Evolutionary conservation across 2,113 vertebrate species (phyloP).

Genomic region (Gadus macrocephalus): DNA sequence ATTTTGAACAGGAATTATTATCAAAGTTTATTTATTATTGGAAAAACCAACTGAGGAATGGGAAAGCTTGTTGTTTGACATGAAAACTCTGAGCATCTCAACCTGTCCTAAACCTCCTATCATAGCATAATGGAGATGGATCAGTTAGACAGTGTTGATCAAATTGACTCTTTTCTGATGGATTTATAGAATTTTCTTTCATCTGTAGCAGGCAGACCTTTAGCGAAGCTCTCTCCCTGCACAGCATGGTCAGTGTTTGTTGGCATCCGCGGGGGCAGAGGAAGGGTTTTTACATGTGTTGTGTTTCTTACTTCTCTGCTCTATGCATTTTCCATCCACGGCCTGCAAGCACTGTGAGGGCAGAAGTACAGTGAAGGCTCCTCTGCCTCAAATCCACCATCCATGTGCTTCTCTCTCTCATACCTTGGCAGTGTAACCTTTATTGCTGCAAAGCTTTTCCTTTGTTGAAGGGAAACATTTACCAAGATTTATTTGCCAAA

Average conservation of each 20-base stretch:
- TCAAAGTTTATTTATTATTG: background rate
- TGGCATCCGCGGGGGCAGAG: too few relatives aligned
- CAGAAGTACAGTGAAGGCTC: conserved; percentile 36
- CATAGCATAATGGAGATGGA: background rate
- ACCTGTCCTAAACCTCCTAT: background rate
- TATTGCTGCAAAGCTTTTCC: conserved; percentile 52
- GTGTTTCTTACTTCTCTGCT: conserved; percentile 30
- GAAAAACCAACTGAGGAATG: background rate
- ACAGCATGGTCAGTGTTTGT: conserved; percentile 25
- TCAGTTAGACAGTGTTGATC: background rate
- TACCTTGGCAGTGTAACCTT: conserved; percentile 39
- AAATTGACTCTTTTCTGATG: conserved; percentile 4
- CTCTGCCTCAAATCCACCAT: conserved; percentile 34
- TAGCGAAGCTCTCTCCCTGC: conserved; percentile 47
- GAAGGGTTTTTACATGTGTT: conserved; percentile 14
- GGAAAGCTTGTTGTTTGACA: background rate
- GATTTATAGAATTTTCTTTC: conserved; percentile 1
- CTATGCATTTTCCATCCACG: conserved; percentile 10
- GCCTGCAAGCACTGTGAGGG: conserved; percentile 34
- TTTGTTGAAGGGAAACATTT: conserved; percentile 52
- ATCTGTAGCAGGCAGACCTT: conserved; percentile 33
- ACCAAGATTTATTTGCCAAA: conserved; percentile 65
- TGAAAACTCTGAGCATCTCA: conserved; percentile 10
- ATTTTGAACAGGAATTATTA: conserved; percentile 5
- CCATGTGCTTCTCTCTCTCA: conserved; percentile 28